Evolutionary conservation across 2,888 invertebrate species (phyloP), one percentile per base, ranked within the genome.

Genomic region (Orchestes rusci): DNA sequence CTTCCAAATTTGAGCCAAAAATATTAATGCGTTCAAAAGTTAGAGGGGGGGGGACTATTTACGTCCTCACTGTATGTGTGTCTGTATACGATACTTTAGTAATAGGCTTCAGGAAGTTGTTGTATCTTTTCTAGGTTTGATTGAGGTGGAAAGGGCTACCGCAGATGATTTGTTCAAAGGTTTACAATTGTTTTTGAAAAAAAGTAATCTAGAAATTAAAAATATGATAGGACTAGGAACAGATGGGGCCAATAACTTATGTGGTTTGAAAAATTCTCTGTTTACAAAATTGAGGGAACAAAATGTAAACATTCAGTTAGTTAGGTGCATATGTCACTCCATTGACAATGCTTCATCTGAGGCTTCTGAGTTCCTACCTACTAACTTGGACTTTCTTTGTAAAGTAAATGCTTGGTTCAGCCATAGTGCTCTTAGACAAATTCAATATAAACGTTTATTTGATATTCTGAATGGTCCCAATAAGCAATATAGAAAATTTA

Each of bases 171-270:
- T n/a, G n/a, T n/a, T n/a, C n/a, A n/a, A n/a, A n/a, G n/a, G n/a
- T n/a, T n/a, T n/a, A n/a, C n/a, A n/a, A n/a, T n/a, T n/a, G n/a
- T n/a, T n/a, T n/a, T n/a, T n/a, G n/a, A n/a, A n/a, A n/a, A n/a
- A n/a, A n/a, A n/a, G n/a, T n/a, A n/a, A n/a, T n/a, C n/a, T n/a
- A n/a, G n/a, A n/a, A n/a, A n/a, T n/a, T n/a, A n/a, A n/a, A n/a
- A n/a, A n/a, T n/a, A n/a, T n/a, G n/a, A 37, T 37, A 27, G 37
- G 37, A 1, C 10, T 37, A n/a, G 39, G 39, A 4, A 39, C 30
- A n/a, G 39, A 39, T 17, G 29, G 39, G 4, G 30, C 39, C 4
- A 39, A 17, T 30, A 39, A 39, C 30, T 12, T 39, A 10, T 29
- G 28, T 30, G 39, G 39, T 3, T 4, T 8, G 18, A 39, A 39